Base-by-base conservation (phyloP, 53 echinoderm and acorn worm genomes). In the Patiria pectinifera region DNA sequence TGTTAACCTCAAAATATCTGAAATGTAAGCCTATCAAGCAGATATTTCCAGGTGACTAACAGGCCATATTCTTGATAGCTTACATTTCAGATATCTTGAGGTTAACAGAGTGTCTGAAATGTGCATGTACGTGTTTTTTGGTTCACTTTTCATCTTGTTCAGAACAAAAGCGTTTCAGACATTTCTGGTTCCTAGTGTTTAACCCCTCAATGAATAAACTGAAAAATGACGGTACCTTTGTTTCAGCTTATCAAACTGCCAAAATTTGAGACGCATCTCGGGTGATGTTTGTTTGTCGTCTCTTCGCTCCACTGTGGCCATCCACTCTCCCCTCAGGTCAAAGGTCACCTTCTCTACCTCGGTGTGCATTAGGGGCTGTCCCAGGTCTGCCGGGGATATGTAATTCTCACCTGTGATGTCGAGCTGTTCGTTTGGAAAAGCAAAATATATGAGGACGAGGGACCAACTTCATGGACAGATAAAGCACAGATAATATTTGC, bases 341-440 rank as follows among this genome's bases (percentile, higher is more conserved):
- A 98, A 98, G 44, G 97, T 89, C 86, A 91, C 96, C 87, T 94
- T 90, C 19, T 95, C 95, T 13, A 98, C 94, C 77, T 95, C 95
- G 0, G 99, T 98, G 94, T 98, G 95, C 10, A 86, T 87, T 48
- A 95, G 86, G 10, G 96, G 97, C 35, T 96, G 95, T 48, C 92
- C 93, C 15, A 97, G 85, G 48, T 92, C 90, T 35, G 91, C 91
- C 26, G 95, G 95, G 8, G 97, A 95, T 48, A 97, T 94, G 86
- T 97, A 97, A 83, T 98, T 97, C 45, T 98, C 97, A 21, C 96
- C 91, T 12, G 94, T 94, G 48, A 96, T 95, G 86, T 98, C 98
- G 61, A 98, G 85, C 98, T 98, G 93, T 63, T 15, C 58, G 59
- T 12, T 80, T 89, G 62, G 45, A 43, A 19, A 2, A 76, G 79